These are phyloP conservation scores for Sapajus apella DNA, from an alignment of 2,113 vertebrate species.

Conservation along the genomic window DNA sequence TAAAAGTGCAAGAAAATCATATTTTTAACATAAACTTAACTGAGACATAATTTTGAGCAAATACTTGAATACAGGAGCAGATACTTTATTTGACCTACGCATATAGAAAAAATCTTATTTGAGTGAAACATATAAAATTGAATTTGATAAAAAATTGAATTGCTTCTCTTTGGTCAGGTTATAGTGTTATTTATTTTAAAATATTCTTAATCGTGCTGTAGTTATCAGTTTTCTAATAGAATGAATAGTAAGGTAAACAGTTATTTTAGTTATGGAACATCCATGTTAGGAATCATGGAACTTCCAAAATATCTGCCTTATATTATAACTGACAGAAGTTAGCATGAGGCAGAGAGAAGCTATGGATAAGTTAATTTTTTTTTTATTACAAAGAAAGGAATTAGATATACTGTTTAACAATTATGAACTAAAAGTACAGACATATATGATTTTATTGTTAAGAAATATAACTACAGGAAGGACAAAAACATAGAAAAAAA, in stretches of 20 bases:
- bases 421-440: no score
- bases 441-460: no score
- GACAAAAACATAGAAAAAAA: no score
- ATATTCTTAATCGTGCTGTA: not conserved
- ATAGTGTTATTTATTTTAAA: not conserved
- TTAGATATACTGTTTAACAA: no score
- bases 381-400: no score
- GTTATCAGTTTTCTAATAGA: not conserved
- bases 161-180: not conserved
- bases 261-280: not conserved
- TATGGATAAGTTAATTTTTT: not conserved
- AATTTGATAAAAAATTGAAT: not conserved
- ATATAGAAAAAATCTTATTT: not conserved
- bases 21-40: not conserved
- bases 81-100: not conserved
- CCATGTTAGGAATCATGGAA: not conserved
- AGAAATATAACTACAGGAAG: no score
- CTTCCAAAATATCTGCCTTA: not conserved
- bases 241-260: not conserved
- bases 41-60: not conserved
- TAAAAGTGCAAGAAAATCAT: not conserved
- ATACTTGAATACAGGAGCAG: not conserved
- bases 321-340: not conserved
- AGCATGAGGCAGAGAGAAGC: not conserved
- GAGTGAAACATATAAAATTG: not conserved